phyloP scores from a whole-genome alignment of 2,888 invertebrate genomes.

The Idaea biselata region DNA sequence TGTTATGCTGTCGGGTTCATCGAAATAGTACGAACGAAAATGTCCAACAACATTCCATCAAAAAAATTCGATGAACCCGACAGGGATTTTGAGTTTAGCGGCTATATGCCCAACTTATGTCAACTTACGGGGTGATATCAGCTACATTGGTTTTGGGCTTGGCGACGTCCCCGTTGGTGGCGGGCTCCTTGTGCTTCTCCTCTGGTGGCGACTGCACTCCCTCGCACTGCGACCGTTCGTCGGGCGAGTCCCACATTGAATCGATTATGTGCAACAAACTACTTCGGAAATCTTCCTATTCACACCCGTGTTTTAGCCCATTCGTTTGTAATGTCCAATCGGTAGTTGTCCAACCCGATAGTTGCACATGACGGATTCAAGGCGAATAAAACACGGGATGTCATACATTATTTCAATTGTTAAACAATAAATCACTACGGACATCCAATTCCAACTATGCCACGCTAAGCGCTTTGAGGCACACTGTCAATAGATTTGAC shows the following conservation, averaged over 20 bases:
- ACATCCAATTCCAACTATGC: slow-evolving; percentile 70
- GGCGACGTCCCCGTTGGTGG: slow-evolving; percentile 63
- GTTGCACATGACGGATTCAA: slow-evolving; percentile 83
- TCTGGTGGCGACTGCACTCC: slow-evolving; percentile 60
- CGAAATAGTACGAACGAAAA: too few species aligned
- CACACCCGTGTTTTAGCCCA: slow-evolving; percentile 54
- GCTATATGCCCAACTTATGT: neutral
- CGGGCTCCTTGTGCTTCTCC: slow-evolving; percentile 59
- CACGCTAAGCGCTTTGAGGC: slow-evolving; percentile 27
- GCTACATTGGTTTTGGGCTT: slow-evolving; percentile 76
- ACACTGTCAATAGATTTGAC: neutral
- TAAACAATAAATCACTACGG: slow-evolving; percentile 73
- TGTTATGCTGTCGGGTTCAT: too few species aligned
- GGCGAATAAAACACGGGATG: slow-evolving; percentile 81
- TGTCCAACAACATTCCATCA: too few species aligned
- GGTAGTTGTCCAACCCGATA: slow-evolving; percentile 55
- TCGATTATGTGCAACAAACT: slow-evolving; percentile 82
- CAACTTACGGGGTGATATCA: slow-evolving; percentile 83
- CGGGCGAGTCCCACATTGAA: slow-evolving; percentile 82
- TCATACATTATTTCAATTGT: slow-evolving; percentile 79
- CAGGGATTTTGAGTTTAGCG: neutral
- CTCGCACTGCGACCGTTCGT: slow-evolving; percentile 80
- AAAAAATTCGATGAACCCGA: too few species aligned
- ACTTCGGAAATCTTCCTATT: slow-evolving; percentile 80
- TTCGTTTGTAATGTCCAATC: slow-evolving; percentile 53